These are phyloP conservation scores for Nesidiocoris tenuis DNA, from an alignment of 2,888 invertebrate species.

Conservation along the genomic window DNA sequence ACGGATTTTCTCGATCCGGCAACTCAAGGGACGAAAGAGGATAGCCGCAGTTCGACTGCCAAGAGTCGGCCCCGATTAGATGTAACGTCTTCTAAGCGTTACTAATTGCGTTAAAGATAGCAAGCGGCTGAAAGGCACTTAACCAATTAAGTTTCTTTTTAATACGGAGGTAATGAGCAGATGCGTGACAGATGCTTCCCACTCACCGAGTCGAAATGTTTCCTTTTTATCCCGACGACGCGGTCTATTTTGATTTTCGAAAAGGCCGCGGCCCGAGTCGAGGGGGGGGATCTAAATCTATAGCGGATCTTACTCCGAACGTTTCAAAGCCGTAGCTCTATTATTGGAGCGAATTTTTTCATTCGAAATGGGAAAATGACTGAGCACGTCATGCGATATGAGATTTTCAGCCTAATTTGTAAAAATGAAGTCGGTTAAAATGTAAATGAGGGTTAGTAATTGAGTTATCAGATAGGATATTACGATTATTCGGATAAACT, in stretches of 20 bases:
- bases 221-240: constrained; percentile 9
- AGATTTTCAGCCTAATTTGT: too few relatives aligned
- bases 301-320: neutral
- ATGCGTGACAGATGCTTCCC: constrained; percentile 35
- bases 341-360: too few relatives aligned
- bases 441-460: too few relatives aligned
- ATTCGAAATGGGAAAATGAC: too few relatives aligned
- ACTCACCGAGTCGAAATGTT: constrained; percentile 7
- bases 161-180: constrained; percentile 36
- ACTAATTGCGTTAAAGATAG: constrained; percentile 43
- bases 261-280: neutral
- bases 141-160: constrained; percentile 39
- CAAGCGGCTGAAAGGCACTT: constrained; percentile 38
- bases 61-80: constrained; percentile 33
- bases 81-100: constrained; percentile 37
- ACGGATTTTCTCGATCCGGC: too few relatives aligned
- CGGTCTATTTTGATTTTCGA: constrained; percentile 32
- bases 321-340: too few relatives aligned
- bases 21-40: too few relatives aligned
- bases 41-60: too few relatives aligned
- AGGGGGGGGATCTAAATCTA: neutral
- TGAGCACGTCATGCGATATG: too few relatives aligned
- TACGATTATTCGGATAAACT: too few relatives aligned
- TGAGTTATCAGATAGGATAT: too few relatives aligned
- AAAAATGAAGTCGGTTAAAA: too few relatives aligned